These are phyloP conservation scores for Gymnarchus niloticus DNA, from an alignment of 2,113 vertebrate genomes.

Conservation along the genomic window DNA sequence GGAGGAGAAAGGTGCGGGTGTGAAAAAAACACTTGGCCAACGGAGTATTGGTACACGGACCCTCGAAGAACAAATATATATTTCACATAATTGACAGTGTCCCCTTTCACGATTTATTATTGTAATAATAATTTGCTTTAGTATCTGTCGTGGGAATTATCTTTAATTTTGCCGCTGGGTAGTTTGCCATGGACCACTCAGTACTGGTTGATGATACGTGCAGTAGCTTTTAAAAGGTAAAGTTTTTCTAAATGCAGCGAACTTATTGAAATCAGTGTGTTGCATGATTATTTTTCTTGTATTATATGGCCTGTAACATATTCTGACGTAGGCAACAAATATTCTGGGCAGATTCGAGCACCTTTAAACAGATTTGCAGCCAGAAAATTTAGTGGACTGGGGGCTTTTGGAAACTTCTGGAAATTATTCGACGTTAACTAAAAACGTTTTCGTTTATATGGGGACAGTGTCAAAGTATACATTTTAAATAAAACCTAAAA, in stretches of 20 bases:
- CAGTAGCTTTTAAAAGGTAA: not conserved
- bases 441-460: not conserved
- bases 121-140: not conserved
- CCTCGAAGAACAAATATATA: not conserved
- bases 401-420: not conserved
- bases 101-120: not conserved
- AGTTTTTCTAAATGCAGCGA: not conserved
- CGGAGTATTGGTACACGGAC: not conserved
- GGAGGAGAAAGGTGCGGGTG: not conserved
- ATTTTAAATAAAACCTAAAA: not conserved
- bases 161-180: not conserved
- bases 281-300: not conserved
- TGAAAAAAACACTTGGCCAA: not conserved
- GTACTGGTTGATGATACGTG: conserved; percentile 34
- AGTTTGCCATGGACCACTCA: not conserved
- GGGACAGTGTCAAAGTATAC: not conserved
- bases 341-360: not conserved
- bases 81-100: not conserved
- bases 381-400: no score
- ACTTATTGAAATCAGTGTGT: not conserved
- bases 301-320: not conserved
- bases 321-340: not conserved
- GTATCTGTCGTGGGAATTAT: not conserved
- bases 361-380: not conserved
- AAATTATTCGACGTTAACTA: not conserved